Evolutionary conservation across 2,113 vertebrate genomes (phyloP).

Genomic region (Parus major): DNA sequence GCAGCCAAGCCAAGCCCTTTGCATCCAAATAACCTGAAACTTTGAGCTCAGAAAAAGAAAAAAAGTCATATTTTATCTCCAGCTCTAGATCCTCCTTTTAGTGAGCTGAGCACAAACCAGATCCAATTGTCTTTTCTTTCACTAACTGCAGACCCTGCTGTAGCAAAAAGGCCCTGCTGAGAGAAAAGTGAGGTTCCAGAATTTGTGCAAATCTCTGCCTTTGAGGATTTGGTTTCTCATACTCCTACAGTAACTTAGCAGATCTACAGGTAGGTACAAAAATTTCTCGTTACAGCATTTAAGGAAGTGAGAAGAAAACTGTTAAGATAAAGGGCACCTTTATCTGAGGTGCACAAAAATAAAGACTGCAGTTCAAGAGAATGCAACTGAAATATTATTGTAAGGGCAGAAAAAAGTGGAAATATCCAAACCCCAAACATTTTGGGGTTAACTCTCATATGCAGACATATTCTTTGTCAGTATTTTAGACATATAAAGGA

Average conservation of each 20-base stretch:
- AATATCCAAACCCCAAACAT: neutral
- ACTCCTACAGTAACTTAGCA: neutral
- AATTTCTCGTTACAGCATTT: neutral
- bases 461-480: neutral
- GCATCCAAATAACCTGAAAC: neutral
- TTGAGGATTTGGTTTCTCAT: neutral
- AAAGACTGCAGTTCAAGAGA: neutral
- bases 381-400: neutral
- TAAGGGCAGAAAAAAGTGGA: fast-evolving
- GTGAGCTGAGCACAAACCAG: neutral
- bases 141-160: neutral
- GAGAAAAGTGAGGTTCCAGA: neutral
- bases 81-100: neutral
- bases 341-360: neutral
- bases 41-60: neutral
- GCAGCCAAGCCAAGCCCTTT: neutral
- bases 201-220: neutral
- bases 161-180: neutral
- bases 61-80: neutral
- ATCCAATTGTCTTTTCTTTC: neutral
- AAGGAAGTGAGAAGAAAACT: neutral
- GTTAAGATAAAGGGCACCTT: neutral
- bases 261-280: neutral
- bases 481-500: neutral
- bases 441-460: neutral